Base-by-base conservation (phyloP, 2,113 vertebrate species). In the Grammomys surdaster region DNA sequence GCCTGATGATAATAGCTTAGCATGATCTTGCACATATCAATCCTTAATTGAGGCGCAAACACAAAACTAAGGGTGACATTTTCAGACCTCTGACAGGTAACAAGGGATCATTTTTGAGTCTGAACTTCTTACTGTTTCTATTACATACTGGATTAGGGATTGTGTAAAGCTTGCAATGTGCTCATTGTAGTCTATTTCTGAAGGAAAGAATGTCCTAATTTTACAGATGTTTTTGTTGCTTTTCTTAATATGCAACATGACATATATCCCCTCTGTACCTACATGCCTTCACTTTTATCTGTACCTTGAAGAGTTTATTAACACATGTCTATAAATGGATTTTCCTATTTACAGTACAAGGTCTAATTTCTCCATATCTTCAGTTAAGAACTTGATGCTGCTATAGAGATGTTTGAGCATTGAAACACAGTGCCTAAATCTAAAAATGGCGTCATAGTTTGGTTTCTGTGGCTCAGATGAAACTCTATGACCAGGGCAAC, bases 31-130 rank as follows among this genome's bases (percentile, higher is more conserved):
- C 70, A 33, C 7, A 6, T 9, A 73, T 14, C 51, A 22, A 3
- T 88, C 78, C 77, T 96, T 90, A 85, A 89, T 75, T 75, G 89
- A 67, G 26, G 91, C 10, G 65, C 9, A 93, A 76, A 58, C 63
- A 51, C 33, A 54, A 40, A 91, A 67, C 54, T 77, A 82, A 63
- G 31, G 63, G 24, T 90, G 63, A 19, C 51, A 54, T 84, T 70
- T 75, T 19, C 78, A 40, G 19, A 7, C 7, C 58, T 4, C 13
- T 75, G 26, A 17, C 1, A 87, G 40, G 67, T 46, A 87, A 17
- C 13, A 26, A 80, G 26, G 12, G 0, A 9, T 12, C 24, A 28
- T 5, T 76, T 86, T 84, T 91, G 13, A 4, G 40, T 5, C 4
- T 54, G 31, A 81, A 36, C 8, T 89, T 88, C 76, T 89, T 51